Percentiles rank a stretch among this genome's conserved stretches.
Evolutionary conservation across 2,888 invertebrate genomes (phyloP).

Genomic region (Lasioglossum vierecki): DNA sequence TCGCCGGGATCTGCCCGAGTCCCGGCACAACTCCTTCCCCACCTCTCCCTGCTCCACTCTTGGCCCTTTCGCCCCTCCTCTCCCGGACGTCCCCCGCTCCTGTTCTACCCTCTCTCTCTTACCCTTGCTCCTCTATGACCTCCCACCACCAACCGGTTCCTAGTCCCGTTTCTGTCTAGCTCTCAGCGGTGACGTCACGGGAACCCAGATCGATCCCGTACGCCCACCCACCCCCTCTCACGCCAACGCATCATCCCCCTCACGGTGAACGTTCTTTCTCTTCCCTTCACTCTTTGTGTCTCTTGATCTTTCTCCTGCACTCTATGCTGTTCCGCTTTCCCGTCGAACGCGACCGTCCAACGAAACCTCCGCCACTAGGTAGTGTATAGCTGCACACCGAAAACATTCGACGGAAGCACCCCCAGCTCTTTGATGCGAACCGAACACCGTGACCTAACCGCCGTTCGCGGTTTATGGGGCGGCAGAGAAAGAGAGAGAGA

Average conservation of each 20-base stretch:
- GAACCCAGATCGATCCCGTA: constrained; percentile 82
- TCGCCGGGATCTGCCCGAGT: constrained; percentile 65
- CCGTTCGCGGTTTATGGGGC: constrained; percentile 3
- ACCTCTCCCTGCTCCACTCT: constrained; percentile 29
- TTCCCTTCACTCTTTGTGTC: neutral
- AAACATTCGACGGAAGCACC: constrained; percentile 76
- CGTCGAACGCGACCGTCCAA: neutral
- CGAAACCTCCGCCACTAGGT: constrained; percentile 37
- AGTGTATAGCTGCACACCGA: constrained; percentile 62
- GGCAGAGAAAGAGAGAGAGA: neutral
- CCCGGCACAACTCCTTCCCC: constrained; percentile 46
- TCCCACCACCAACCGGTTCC: neutral
- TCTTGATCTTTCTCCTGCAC: neutral
- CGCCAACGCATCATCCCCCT: constrained; percentile 53
- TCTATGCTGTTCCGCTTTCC: neutral
- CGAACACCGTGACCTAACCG: constrained; percentile 1
- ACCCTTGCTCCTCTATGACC: neutral
- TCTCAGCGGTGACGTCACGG: constrained; percentile 79
- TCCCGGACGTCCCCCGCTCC: constrained; percentile 11
- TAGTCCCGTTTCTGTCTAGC: constrained; percentile 30
- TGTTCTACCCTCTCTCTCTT: neutral
- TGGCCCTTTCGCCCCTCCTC: constrained; percentile 41
- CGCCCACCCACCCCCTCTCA: constrained; percentile 58
- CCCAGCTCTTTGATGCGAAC: constrained; percentile 14
- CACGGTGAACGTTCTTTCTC: neutral